Percentiles rank a stretch among this genome's conserved stretches.
Evolutionary conservation across 2,113 vertebrate species (phyloP).

Genomic region (Barnardius zonarius): DNA sequence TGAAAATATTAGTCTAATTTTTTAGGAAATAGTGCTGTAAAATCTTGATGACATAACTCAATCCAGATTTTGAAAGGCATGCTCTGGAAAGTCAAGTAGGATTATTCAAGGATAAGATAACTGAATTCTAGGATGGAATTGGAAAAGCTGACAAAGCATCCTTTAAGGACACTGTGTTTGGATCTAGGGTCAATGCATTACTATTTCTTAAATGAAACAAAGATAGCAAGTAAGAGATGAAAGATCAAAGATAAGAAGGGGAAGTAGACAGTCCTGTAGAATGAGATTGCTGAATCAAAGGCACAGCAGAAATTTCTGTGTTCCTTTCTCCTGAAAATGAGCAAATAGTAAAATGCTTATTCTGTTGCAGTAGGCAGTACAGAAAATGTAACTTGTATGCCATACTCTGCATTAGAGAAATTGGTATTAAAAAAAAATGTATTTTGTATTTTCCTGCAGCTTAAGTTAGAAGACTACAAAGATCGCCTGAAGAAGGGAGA

Average conservation of each 20-base stretch:
- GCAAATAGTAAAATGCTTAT: background rate
- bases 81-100: background rate
- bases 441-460: conserved; percentile 59
- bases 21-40: background rate
- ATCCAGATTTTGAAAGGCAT: background rate
- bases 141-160: background rate
- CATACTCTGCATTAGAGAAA: background rate
- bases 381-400: background rate
- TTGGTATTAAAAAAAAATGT: background rate
- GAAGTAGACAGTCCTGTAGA: background rate
- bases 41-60: background rate
- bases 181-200: background rate
- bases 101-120: background rate
- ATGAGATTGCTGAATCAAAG: background rate
- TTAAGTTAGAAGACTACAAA: conserved; percentile 86
- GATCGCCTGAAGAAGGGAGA: conserved; percentile 79
- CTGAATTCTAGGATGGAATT: background rate
- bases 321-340: background rate
- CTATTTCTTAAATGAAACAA: background rate
- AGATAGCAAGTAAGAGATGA: background rate
- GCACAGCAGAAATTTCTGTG: background rate
- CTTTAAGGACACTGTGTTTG: background rate
- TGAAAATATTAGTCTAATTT: background rate
- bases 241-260: background rate
- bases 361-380: background rate